Conservation (phyloP, 2,113 vertebrate genomes). For the Nasalis larvatus region DNA sequence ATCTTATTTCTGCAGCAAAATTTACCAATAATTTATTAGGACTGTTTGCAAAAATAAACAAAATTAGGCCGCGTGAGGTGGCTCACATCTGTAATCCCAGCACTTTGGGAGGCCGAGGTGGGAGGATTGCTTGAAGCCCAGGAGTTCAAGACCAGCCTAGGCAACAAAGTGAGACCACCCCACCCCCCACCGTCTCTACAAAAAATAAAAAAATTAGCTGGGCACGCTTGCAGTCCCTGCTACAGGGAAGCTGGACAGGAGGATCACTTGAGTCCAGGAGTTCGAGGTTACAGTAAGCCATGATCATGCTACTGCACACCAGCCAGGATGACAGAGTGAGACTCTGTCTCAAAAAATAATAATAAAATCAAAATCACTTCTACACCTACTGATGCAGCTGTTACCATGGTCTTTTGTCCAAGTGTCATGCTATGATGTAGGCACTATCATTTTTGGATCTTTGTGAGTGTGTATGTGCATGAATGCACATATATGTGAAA, state of each 20-base stretch:
- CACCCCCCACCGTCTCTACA: neutral
- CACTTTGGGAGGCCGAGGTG: neutral
- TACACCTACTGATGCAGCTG: neutral
- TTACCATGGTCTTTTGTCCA: neutral
- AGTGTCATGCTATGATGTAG: constrained; percentile 73
- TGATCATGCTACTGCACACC: neutral
- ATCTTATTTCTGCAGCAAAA: constrained; percentile 85
- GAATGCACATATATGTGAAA: neutral
- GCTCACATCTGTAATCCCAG: neutral
- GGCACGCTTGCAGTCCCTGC: neutral
- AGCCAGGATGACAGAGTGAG: neutral
- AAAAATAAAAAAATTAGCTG: neutral
- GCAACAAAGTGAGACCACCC: neutral
- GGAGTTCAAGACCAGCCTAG: neutral
- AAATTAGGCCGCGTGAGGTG: neutral
- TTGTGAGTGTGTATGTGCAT: neutral
- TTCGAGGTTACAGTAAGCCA: neutral
- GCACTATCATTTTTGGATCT: constrained; percentile 79
- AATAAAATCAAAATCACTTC: constrained; percentile 29
- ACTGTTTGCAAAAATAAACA: constrained; percentile 80
- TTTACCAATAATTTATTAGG: constrained; percentile 83
- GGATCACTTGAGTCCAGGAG: neutral
- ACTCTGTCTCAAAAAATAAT: neutral
- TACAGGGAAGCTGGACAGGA: neutral
- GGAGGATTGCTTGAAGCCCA: neutral